Percentiles rank a stretch among this genome's conserved stretches.
These are phyloP conservation scores for Nasonia longicornis DNA, from an alignment of 1,140 invertebrate genomes.

Conservation along the genomic window DNA sequence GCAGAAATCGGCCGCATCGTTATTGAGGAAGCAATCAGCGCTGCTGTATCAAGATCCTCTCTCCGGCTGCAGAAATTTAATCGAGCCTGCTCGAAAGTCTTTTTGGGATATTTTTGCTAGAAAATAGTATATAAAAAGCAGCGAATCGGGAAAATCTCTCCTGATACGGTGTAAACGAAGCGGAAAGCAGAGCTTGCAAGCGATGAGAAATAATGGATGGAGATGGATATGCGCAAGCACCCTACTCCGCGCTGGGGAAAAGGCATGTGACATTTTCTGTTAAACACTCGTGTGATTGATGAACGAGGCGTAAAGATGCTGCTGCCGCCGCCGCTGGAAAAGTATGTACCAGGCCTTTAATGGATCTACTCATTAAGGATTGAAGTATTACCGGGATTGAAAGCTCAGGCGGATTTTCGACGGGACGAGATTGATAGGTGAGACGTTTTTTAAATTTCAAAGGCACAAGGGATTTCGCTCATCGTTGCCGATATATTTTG, in stretches of 20 bases:
- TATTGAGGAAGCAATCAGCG: constrained; percentile 32
- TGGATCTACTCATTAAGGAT: constrained; percentile 38
- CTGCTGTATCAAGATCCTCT: background rate
- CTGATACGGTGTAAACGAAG: too few relatives aligned
- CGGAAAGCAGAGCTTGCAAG: background rate
- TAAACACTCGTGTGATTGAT: constrained; percentile 39
- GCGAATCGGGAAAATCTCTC: background rate
- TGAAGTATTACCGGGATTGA: constrained; percentile 29
- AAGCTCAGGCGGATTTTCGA: constrained; percentile 19
- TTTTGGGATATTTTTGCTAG: too few relatives aligned
- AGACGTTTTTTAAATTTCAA: too few relatives aligned
- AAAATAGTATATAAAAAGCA: too few relatives aligned
- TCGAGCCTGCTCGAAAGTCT: too few relatives aligned
- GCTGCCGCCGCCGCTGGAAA: background rate
- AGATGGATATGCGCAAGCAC: constrained; percentile 32
- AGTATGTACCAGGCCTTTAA: constrained; percentile 25
- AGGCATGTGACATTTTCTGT: constrained; percentile 28
- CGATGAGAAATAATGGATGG: constrained; percentile 35
- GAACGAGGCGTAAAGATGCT: constrained; percentile 21
- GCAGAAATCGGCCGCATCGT: constrained; percentile 1
- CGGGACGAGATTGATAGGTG: background rate
- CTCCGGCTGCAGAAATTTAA: too few relatives aligned
- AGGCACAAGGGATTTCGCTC: too few relatives aligned
- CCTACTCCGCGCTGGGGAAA: background rate
- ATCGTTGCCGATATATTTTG: too few relatives aligned